Evolutionary conservation across 1,140 invertebrate genomes (phyloP), one percentile per base, ranked within the genome.

Genomic region (Gonatopus flavifemur): DNA sequence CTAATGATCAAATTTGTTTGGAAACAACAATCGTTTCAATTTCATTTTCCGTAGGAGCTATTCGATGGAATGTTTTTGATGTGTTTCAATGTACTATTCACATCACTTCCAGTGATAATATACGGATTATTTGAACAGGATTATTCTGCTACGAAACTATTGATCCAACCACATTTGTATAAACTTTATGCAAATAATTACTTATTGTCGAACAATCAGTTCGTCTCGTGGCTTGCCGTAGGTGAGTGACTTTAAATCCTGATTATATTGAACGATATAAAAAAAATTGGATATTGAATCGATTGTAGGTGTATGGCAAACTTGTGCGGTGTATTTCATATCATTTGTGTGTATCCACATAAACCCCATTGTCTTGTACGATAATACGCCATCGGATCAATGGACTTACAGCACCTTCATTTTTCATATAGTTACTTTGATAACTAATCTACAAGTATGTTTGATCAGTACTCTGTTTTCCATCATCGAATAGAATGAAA

Each of bases 21-120:
- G n/a, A n/a, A n/a, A n/a, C n/a, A n/a, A n/a, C n/a, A n/a, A n/a
- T n/a, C n/a, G n/a, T n/a, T n/a, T n/a, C n/a, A n/a, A 52, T 61
- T 50, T 28, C 65, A 56, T 52, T 56, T 49, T 62, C 59, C 58
- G 12, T 64, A 82, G 80, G 82, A 84, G 18, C 73, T 90, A 15
- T 90, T 86, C 59, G 86, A 90, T 58, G 84, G 84, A 1, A 64
- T 89, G 52, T 89, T 86, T 59, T 73, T 92, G 25, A 89, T 88
- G 45, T 71, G 86, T 32, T 91, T 84, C 70, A 92, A 92, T 69
- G 77, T 91, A 28, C 62, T 89, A 16, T 91, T 89, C 60, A 87
- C 88, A 0, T 84, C 86, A 2, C 49, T 86, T 39, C 89, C 89
- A 1, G 83, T 88, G 39, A 67, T 91, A 7, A 55, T 86, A 1